Conservation (phyloP, 2,113 vertebrate genomes). For the Sardina pilchardus region DNA sequence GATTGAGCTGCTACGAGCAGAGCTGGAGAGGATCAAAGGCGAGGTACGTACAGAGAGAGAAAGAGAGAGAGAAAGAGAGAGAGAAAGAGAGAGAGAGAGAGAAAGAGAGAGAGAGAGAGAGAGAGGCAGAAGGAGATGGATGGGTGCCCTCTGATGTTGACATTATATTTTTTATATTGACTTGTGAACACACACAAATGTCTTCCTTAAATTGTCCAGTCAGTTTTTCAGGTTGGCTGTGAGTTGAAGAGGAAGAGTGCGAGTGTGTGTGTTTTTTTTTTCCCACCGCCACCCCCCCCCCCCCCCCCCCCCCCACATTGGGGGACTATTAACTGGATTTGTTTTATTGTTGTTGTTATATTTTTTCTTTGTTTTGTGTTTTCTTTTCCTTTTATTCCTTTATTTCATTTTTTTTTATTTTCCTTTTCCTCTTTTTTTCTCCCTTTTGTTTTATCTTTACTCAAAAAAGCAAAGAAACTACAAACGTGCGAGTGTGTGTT, state of each 20-base stretch:
- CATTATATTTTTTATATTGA: neutral
- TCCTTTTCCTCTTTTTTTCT: too few relatives aligned
- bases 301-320: too few relatives aligned
- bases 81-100: neutral
- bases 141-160: neutral
- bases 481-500: conserved; percentile 49
- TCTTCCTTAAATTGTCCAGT: neutral
- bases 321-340: too few relatives aligned
- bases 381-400: too few relatives aligned
- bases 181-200: neutral
- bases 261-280: neutral
- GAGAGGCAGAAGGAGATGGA: neutral
- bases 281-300: too few relatives aligned
- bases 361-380: too few relatives aligned
- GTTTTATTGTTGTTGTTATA: too few relatives aligned
- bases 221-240: neutral
- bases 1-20: conserved; percentile 78
- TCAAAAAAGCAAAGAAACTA: too few relatives aligned
- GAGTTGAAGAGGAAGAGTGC: neutral
- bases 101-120: neutral
- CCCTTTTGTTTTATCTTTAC: too few relatives aligned
- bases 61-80: neutral
- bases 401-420: too few relatives aligned
- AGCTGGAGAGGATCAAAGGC: conserved; percentile 87
- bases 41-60: conserved; percentile 73